Percentiles rank a stretch among this genome's conserved stretches.
phyloP scores from a whole-genome alignment of 1,140 invertebrate genomes.

The Wiebesia pumilae region DNA sequence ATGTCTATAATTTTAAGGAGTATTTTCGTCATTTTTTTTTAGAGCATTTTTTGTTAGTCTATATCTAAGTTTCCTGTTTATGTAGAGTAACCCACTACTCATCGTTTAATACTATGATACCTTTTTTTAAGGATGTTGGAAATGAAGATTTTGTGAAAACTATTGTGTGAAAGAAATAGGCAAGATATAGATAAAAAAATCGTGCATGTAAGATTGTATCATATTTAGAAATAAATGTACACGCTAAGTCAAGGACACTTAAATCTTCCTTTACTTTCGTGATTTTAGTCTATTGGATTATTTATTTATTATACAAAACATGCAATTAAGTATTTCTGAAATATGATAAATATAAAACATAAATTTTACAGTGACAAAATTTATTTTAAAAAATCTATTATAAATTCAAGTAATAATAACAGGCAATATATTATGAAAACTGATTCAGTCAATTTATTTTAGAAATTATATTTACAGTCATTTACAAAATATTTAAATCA shows the following conservation, averaged over 20 bases:
- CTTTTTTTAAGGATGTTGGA: slow-evolving; percentile 55
- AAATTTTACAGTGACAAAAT: no score
- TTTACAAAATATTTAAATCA: no score
- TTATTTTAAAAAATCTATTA: no score
- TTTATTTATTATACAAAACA: no score
- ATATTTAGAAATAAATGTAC: slow-evolving; percentile 73
- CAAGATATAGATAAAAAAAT: slow-evolving; percentile 62
- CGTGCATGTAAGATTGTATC: slow-evolving; percentile 71
- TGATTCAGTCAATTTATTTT: no score
- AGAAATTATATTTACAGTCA: no score
- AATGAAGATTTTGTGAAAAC: slow-evolving; percentile 50
- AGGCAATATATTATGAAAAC: no score
- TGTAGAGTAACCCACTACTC: slow-evolving; percentile 65
- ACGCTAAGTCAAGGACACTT: slow-evolving; percentile 63
- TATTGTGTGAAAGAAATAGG: slow-evolving; percentile 55
- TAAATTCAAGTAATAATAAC: no score
- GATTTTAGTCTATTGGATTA: no score
- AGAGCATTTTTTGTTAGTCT: slow-evolving; percentile 19
- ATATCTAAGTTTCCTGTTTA: slow-evolving; percentile 32
- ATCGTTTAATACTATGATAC: slow-evolving; percentile 56
- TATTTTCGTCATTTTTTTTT: slow-evolving; percentile 34
- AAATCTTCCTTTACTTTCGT: no score
- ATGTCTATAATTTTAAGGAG: slow-evolving; percentile 17
- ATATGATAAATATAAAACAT: no score
- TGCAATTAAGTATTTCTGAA: no score